Conservation (phyloP, 2,888 invertebrate genomes). For the Geophilus truncorum region DNA sequence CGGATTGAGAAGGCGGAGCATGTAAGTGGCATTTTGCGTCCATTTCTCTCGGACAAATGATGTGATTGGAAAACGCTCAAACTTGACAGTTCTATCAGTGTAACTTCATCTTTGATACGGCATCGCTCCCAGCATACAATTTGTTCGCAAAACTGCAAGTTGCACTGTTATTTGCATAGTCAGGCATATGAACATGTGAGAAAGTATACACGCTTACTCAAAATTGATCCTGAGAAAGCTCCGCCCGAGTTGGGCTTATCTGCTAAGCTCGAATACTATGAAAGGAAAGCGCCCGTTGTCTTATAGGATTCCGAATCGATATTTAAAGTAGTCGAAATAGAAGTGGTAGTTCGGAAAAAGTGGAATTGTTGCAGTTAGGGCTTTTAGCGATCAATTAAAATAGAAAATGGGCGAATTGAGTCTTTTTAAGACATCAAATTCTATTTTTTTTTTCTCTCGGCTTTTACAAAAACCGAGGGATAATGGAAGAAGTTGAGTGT, state of each 20-base stretch:
- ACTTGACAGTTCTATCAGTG: neutral
- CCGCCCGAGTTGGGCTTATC: neutral
- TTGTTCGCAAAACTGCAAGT: neutral
- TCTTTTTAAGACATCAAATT: neutral
- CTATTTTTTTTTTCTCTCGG: neutral
- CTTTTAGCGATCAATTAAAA: neutral
- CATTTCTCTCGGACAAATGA: neutral
- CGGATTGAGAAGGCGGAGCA: neutral
- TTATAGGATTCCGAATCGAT: neutral
- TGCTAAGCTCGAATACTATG: neutral
- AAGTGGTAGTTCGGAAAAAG: neutral
- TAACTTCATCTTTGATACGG: neutral
- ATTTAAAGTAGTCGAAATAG: neutral
- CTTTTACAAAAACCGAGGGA: neutral
- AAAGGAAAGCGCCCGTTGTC: neutral
- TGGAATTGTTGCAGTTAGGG: neutral
- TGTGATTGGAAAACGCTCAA: neutral
- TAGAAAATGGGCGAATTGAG: neutral
- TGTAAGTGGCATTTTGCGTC: neutral
- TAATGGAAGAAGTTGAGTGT: conserved; percentile 1
- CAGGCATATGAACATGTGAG: neutral
- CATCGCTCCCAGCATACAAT: neutral
- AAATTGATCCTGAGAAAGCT: neutral
- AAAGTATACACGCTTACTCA: neutral
- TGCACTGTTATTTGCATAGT: neutral